Conservation (phyloP, 1,140 invertebrate species). For the Onthophagus taurus region DNA sequence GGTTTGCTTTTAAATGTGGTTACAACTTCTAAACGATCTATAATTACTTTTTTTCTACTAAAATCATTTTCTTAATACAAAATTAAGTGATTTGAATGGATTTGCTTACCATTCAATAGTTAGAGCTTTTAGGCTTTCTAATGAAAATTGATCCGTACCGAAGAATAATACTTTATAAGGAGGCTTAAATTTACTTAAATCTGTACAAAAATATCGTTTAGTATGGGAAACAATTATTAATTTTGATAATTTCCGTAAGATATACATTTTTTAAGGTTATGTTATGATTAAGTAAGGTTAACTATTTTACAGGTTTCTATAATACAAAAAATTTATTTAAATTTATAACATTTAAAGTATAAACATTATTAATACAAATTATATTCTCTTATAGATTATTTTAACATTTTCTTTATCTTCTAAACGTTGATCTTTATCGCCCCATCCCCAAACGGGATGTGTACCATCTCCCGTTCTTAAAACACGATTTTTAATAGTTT, state of each 20-base stretch:
- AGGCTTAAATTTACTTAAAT: conserved; percentile 22
- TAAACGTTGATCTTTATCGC: no score
- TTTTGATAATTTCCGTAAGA: no score
- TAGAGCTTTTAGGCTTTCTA: conserved; percentile 49
- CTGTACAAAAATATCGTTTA: background rate
- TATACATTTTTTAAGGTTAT: background rate
- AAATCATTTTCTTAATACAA: conserved; percentile 6
- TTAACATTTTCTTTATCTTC: no score
- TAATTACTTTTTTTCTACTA: conserved; percentile 33
- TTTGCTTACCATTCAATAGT: conserved; percentile 41
- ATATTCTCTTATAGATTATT: no score
- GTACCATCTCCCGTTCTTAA: no score
- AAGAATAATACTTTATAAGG: conserved; percentile 56
- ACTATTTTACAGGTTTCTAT: background rate
- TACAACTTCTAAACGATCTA: conserved; percentile 48
- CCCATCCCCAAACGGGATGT: no score
- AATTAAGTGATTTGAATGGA: background rate
- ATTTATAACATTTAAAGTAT: no score
- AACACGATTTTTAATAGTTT: no score
- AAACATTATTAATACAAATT: no score
- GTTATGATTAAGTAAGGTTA: background rate
- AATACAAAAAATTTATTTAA: no score
- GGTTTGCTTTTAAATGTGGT: conserved; percentile 42
- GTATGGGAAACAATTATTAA: no score
- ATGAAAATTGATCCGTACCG: conserved; percentile 56